Conservation (phyloP, 1,140 invertebrate genomes). For the Ylistrum balloti region DNA sequence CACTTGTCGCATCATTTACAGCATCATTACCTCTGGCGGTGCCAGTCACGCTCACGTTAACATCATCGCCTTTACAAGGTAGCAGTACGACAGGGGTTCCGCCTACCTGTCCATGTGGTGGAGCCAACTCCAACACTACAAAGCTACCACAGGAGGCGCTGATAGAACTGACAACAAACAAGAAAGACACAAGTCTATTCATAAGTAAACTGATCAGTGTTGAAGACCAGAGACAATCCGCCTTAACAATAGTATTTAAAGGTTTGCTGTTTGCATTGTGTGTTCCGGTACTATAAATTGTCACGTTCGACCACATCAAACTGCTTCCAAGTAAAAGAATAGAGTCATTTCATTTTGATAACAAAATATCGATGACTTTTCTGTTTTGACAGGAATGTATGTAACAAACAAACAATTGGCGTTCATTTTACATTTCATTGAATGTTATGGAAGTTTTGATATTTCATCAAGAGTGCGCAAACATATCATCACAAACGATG, state of each 20-base stretch:
- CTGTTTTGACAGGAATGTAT: too few species aligned
- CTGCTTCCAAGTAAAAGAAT: background rate
- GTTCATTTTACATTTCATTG: too few species aligned
- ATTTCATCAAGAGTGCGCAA: too few species aligned
- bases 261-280: background rate
- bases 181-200: background rate
- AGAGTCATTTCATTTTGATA: too few species aligned
- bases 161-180: background rate
- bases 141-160: background rate
- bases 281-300: background rate
- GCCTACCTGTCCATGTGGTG: background rate
- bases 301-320: background rate
- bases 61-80: background rate
- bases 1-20: too few species aligned
- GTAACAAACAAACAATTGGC: too few species aligned
- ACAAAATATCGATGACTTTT: too few species aligned
- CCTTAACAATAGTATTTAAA: background rate
- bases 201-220: conserved; percentile 4
- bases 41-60: background rate
- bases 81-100: background rate
- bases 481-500: too few species aligned
- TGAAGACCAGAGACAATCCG: background rate
- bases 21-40: too few species aligned
- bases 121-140: background rate
- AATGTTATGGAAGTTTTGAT: too few species aligned